Conservation (phyloP, 1,140 invertebrate genomes). For the Onthophagus taurus region DNA sequence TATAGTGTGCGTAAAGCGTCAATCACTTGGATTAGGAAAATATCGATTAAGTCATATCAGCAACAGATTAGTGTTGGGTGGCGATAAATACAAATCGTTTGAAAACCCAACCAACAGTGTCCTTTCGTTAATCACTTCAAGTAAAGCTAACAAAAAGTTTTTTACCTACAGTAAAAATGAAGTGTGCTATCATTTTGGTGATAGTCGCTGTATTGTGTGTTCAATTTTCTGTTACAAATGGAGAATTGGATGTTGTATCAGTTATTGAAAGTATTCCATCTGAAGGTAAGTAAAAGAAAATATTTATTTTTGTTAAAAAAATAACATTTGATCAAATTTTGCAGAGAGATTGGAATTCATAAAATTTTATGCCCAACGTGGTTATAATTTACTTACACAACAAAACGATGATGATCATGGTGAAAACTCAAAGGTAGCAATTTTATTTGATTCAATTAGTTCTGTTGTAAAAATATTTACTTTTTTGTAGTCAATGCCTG, state of each 20-base stretch:
- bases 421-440: not conserved
- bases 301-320: not conserved
- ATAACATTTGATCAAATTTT: not conserved
- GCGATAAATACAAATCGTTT: too few species aligned
- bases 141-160: too few species aligned
- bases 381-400: not conserved
- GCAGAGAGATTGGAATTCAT: not conserved
- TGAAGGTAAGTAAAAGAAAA: not conserved
- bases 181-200: too few species aligned
- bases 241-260: not conserved
- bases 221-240: too few species aligned
- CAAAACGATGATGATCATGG: not conserved
- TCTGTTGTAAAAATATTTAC: not conserved
- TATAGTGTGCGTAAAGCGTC: too few species aligned
- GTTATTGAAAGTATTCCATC: not conserved
- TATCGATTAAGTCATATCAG: too few species aligned
- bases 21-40: too few species aligned
- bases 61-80: too few species aligned
- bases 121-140: too few species aligned
- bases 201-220: too few species aligned
- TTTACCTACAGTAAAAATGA: too few species aligned
- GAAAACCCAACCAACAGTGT: too few species aligned
- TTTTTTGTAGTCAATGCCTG: not conserved
- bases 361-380: not conserved
- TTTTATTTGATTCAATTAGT: not conserved